Evolutionary conservation across 1,140 invertebrate species (phyloP).

Genomic region (Saccostrea cuccullata): DNA sequence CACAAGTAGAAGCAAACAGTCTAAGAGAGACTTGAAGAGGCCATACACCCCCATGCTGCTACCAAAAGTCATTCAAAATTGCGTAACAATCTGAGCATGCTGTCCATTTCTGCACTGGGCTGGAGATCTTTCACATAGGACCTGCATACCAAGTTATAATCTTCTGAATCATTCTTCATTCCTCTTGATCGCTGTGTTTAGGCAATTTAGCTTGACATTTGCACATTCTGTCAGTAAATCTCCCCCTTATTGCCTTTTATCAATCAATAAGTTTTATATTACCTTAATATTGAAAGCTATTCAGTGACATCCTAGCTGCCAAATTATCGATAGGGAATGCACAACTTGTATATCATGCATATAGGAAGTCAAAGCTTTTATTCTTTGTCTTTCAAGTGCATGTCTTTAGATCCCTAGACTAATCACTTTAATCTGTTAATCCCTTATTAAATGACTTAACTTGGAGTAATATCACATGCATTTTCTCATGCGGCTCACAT

Average conservation of each 20-base stretch:
- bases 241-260: neutral
- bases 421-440: slow-evolving; percentile 11
- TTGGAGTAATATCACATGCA: slow-evolving; percentile 8
- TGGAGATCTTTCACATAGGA: neutral
- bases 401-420: slow-evolving; percentile 13
- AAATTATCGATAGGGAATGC: slow-evolving; percentile 9
- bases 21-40: neutral
- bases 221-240: neutral
- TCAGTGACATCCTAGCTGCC: slow-evolving; percentile 17
- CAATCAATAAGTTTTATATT: slow-evolving; percentile 12
- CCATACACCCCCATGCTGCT: neutral
- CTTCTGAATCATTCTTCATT: neutral
- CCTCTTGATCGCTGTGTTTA: neutral
- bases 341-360: neutral
- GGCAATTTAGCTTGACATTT: slow-evolving; percentile 22
- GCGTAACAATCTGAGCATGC: neutral
- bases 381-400: slow-evolving; percentile 19
- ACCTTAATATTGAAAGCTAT: neutral
- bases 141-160: slow-evolving; percentile 4
- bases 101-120: neutral
- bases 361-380: slow-evolving; percentile 4
- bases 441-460: slow-evolving; percentile 16
- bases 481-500: slow-evolving; percentile 26
- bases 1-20: slow-evolving; percentile 20
- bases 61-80: neutral